Base-by-base conservation (phyloP, 30 jellyfish, hydroid and myxozoan genomes). In the Aurelia sp. region DNA sequence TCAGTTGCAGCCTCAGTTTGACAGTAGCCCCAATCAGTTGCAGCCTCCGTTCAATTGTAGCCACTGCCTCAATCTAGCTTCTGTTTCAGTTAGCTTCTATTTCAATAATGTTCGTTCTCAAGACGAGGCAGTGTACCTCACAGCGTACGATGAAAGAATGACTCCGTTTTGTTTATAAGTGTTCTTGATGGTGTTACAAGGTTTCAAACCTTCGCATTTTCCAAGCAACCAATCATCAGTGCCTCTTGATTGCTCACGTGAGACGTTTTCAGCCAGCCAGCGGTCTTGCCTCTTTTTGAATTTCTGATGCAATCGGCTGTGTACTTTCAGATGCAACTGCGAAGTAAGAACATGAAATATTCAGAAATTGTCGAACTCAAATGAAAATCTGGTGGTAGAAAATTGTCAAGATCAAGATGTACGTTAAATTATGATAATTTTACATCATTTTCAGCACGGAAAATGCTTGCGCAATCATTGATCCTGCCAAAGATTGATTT, bases 141-240 rank as follows among this genome's bases (percentile, higher is more conserved):
- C 97, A 40, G 98, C 57, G 71, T 93, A 93, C 12, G 78, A 31
- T 33, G 89, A 73, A 21, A 87, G 79, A 11, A 65, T 58, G 60
- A 93, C 35, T 30, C 98, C 98, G 58, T 97, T 90, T 19, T 57
- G 87, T 58, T 71, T 77, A 61, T 50, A 58, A 3, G 88, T 62
- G 68, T 79, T 62, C 76, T 73, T 82, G 30, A 67, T 76, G 3
- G 98, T 88, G n/a, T 79, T 47, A 68, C 96, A 84, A 33, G 98
- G 95, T 50, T 75, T 59, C 79, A 82, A 18, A 7, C 93, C 97
- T 7, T 93, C 98, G 13, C 69, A 62, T 66, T 88, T 88, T 18
- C 98, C 98, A 66, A 71, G 35, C 72, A 93, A 74, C 98, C 98
- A 93, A 61, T 87, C 97, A 33, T 93, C 98, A 3, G 96, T 70